Base-by-base conservation (phyloP, 2,888 invertebrate species). In the Diloba caeruleocephala region DNA sequence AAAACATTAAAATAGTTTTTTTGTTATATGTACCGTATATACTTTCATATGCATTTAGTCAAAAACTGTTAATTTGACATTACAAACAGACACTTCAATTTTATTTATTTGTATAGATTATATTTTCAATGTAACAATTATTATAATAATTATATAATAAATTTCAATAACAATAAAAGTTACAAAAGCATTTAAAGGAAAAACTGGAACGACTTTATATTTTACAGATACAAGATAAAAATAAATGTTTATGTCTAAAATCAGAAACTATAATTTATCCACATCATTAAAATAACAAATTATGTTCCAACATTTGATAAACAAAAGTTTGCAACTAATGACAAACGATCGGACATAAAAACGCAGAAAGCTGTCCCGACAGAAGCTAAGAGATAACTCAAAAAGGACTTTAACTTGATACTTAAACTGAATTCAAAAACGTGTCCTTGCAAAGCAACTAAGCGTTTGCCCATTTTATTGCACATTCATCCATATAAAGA, bases 341-440 rank as follows among this genome's bases (percentile, higher is more conserved):
- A 21, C 19, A 31, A 5, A 38, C 12, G 21, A 48, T 21, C 44
- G 8, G 14, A 28, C 41, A 51, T n/a, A 52, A 45, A 51, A 51
- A 44, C 3, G 5, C 33, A 42, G 23, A 66, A 34, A 33, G 25
- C 10, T 26, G 50, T n/a, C n/a, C 44, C 21, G 42, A 59, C 61
- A 36, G 61, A 58, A 64, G 61, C 58, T 29, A 39, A 38, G 45
- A 65, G 52, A 65, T 72, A 62, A 57, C 62, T 59, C 36, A 62
- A 62, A 56, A 65, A 69, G 65, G 59, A 72, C 32, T 60, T 45
- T 62, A 62, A 71, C 69, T 57, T 60, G 43, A 43, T 69, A 57
- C 57, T 51, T 60, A 46, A 57, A 49, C 53, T 60, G 59, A 72
- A 65, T 72, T 59, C 32, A 55, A 50, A 65, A 62, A 25, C 50